Percentiles rank a stretch among this genome's conserved stretches.
phyloP scores from a whole-genome alignment of 2,113 vertebrate genomes.

The Saccopteryx bilineata region DNA sequence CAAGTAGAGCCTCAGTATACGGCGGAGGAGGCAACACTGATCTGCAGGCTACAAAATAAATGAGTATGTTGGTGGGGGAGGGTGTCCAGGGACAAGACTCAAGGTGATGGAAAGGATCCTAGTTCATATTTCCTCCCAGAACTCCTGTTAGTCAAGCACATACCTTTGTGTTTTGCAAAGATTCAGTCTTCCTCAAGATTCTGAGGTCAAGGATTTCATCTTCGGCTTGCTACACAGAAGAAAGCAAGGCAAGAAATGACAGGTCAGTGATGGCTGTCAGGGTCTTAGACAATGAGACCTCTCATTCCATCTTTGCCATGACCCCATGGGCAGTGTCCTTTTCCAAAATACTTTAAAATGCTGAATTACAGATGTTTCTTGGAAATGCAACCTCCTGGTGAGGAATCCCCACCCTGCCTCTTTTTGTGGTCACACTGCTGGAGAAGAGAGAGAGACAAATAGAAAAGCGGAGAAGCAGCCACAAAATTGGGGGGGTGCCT shows the following conservation, averaged over 20 bases:
- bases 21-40: conserved; percentile 91
- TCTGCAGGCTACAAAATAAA: conserved; percentile 86
- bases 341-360: conserved; percentile 36
- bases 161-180: conserved; percentile 77
- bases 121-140: neutral
- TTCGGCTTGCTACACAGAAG: conserved; percentile 76
- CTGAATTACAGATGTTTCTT: neutral
- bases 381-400: neutral
- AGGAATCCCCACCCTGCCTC: neutral
- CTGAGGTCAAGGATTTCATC: conserved; percentile 74
- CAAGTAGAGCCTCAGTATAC: conserved; percentile 91
- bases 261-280: neutral
- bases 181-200: conserved; percentile 73
- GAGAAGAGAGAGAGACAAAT: neutral
- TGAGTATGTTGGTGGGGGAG: neutral
- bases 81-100: neutral
- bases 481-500: neutral
- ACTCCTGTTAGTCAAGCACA: neutral
- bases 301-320: no score
- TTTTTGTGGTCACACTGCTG: neutral
- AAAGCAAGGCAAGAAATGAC: neutral
- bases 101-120: neutral
- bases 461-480: neutral
- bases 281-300: neutral
- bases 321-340: neutral